phyloP scores from a whole-genome alignment of 2,888 invertebrate species.

The Adelphocoris suturalis region DNA sequence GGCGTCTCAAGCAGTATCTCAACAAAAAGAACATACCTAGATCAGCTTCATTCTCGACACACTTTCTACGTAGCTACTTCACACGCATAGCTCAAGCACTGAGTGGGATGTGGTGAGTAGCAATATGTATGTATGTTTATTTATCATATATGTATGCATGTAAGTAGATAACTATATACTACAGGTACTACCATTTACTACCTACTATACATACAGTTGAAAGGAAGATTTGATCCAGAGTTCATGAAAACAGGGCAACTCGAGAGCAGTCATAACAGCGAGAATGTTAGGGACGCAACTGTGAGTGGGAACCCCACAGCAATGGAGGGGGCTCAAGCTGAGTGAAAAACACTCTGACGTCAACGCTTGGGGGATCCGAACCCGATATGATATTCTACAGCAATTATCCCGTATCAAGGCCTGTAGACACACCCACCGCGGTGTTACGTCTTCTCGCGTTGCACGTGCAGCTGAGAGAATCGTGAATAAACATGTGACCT shows the following conservation, averaged over 20 bases:
- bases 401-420: conserved; percentile 1
- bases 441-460: background rate
- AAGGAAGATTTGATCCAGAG: background rate
- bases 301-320: background rate
- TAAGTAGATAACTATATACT: no score
- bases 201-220: background rate
- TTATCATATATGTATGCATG: no score
- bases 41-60: no score
- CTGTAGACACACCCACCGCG: background rate
- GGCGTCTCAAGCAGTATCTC: no score
- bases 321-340: no score
- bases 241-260: background rate
- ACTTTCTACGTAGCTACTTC: no score
- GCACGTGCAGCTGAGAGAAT: background rate
- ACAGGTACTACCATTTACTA: no score
- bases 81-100: no score
- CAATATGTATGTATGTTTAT: no score
- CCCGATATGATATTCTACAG: background rate
- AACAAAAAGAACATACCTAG: no score
- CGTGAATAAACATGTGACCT: background rate
- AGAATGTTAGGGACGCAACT: background rate
- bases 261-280: background rate
- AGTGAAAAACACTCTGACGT: background rate
- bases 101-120: no score
- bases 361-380: background rate